Evolutionary conservation across 2,113 vertebrate genomes (phyloP).

Genomic region (Microcebus jonahi): DNA sequence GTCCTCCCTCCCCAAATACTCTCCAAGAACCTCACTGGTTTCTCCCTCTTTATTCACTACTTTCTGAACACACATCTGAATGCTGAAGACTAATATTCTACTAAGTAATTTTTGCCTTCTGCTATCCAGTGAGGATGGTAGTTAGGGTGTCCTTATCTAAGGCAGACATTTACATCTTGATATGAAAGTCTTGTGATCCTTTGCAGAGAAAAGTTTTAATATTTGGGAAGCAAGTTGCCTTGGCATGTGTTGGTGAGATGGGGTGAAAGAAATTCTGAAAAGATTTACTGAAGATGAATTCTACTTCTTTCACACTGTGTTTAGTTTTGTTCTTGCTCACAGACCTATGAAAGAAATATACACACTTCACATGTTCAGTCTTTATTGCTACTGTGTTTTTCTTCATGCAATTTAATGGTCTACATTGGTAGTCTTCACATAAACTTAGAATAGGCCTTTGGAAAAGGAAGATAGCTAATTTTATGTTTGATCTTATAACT

Average conservation of each 20-base stretch:
- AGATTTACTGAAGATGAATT: not conserved
- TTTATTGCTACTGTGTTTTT: slow-evolving; percentile 7
- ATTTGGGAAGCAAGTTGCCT: not conserved
- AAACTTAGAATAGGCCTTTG: slow-evolving; percentile 4
- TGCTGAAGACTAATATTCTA: slow-evolving; percentile 30
- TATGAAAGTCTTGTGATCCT: not conserved
- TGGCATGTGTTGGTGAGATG: not conserved
- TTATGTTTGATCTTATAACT: slow-evolving; percentile 46
- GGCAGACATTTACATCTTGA: slow-evolving; percentile 5
- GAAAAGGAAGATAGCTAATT: slow-evolving; percentile 25
- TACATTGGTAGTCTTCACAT: not conserved
- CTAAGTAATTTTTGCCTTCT: not conserved
- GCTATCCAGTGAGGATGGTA: not conserved
- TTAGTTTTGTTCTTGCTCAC: not conserved
- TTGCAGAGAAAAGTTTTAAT: not conserved
- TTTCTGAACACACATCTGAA: not conserved
- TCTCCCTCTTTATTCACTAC: not conserved
- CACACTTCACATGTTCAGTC: not conserved
- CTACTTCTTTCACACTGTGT: not conserved
- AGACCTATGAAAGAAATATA: not conserved
- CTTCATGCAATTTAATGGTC: slow-evolving; percentile 4
- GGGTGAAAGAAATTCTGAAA: not conserved
- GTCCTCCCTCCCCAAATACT: not conserved
- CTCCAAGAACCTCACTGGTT: not conserved
- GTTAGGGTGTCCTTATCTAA: not conserved